Evolutionary conservation across 1,140 invertebrate genomes (phyloP).

Genomic region (Meloidogyne hapla): DNA sequence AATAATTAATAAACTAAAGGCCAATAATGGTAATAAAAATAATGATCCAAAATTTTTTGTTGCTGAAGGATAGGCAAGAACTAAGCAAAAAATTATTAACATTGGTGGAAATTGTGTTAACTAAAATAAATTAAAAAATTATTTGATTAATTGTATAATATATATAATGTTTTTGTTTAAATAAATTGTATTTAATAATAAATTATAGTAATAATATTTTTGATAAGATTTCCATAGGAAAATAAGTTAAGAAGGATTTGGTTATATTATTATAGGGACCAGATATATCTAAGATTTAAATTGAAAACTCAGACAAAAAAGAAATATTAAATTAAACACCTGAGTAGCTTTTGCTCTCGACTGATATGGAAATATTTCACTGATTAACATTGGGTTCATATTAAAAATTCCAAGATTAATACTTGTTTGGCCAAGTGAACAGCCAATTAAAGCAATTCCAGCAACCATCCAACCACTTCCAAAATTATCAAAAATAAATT

Average conservation of each 20-base stretch:
- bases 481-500: slow-evolving; percentile 8
- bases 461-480: slow-evolving; percentile 9
- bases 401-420: slow-evolving; percentile 22
- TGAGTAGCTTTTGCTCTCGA: slow-evolving; percentile 19
- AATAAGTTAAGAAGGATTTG: no score
- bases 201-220: neutral
- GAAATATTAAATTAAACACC: neutral
- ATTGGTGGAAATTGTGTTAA: slow-evolving; percentile 10
- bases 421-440: slow-evolving; percentile 13
- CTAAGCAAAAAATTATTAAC: slow-evolving; percentile 8
- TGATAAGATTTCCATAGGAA: no score
- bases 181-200: neutral
- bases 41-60: slow-evolving; percentile 8
- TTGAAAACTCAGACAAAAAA: neutral
- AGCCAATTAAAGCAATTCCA: slow-evolving; percentile 15
- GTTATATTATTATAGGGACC: no score
- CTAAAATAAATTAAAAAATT: slow-evolving; percentile 16
- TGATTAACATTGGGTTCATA: slow-evolving; percentile 21
- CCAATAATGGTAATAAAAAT: slow-evolving; percentile 11
- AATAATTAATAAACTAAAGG: slow-evolving; percentile 15
- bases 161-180: neutral
- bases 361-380: slow-evolving; percentile 25
- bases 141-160: neutral
- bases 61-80: slow-evolving; percentile 19
- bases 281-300: no score